Evolutionary conservation across 2,888 invertebrate species (phyloP), one percentile per base, ranked within the genome.

Genomic region (Stenoptilia bipunctidactyla): DNA sequence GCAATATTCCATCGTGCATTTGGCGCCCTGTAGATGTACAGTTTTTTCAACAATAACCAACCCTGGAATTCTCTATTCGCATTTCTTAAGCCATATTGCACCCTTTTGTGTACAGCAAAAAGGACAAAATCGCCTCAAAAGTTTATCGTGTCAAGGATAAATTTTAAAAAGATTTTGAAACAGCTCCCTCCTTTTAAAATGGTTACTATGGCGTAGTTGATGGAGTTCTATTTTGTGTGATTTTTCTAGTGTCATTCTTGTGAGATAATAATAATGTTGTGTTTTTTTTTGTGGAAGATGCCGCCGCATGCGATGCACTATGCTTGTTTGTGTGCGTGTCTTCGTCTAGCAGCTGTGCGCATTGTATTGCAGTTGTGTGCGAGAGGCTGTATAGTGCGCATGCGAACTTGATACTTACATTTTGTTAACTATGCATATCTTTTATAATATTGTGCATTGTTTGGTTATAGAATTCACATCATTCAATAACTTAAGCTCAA

Each of bases 241-340:
- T 34, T 2, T 2, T 41, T 13, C 38, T n/a, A 30, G 50, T 65
- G 62, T 66, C 65, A 68, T 70, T 66, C 63, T 62, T 58, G 57
- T 57, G 64, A 63, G 70, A 74, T 83, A 80, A 80, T 82, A 83
- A 80, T 80, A 83, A 76, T 73, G 66, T n/a, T n/a, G n/a, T n/a
- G 65, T 79, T 77, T 80, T 79, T 80, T 79, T 69, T 71, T 63
- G 70, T 60, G 60, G 61, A 66, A 69, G 69, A 67, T 67, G 71
- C 65, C 68, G 76, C 70, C 68, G 76, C 70, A 63, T 76, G 70
- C 70, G 77, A 71, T 79, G 79, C 79, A 76, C 60, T 63, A 48
- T 59, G 55, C 60, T 54, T 56, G 59, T 52, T 52, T 58, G 45
- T 64, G 76, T 75, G 77, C 52, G 56, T 61, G 56, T 56, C 58